These are phyloP conservation scores for Mirza zaza DNA, from an alignment of 2,113 vertebrate species.

Conservation along the genomic window DNA sequence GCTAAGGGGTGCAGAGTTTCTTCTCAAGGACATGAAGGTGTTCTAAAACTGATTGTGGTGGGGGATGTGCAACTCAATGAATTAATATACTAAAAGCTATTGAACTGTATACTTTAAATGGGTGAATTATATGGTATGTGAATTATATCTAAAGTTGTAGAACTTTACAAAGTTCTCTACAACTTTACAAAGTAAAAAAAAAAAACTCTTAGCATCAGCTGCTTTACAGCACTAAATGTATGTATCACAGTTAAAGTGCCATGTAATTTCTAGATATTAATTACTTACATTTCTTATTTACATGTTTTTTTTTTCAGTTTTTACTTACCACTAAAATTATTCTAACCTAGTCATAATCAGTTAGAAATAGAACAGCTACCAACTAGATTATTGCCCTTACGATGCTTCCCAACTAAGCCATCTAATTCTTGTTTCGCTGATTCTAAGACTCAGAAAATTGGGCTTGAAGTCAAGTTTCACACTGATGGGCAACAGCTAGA, in stretches of 20 bases:
- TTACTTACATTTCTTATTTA: conserved; percentile 44
- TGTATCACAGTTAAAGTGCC: conserved; percentile 12
- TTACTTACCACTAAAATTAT: not conserved
- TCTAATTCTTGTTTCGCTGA: not conserved
- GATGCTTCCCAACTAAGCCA: not conserved
- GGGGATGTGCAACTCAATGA: too few species aligned
- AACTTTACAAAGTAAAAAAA: too few species aligned
- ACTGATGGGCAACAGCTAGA: not conserved
- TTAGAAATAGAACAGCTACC: not conserved
- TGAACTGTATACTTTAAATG: too few species aligned
- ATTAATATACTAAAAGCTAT: too few species aligned
- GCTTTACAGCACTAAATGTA: conserved; percentile 33
- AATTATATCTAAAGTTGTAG: too few species aligned
- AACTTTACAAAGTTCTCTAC: too few species aligned
- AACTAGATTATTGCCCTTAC: not conserved
- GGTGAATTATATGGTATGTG: too few species aligned
- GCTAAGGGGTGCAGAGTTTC: too few species aligned
- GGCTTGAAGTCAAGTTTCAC: not conserved
- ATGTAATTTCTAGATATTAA: conserved; percentile 33
- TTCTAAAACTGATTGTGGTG: too few species aligned
- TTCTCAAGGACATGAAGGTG: too few species aligned
- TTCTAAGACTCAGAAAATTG: not conserved
- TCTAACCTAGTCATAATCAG: not conserved
- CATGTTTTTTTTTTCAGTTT: not conserved
- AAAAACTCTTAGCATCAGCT: conserved; percentile 54